phyloP scores from a whole-genome alignment of 2,888 invertebrate genomes.

The Drosophila aldrichi region DNA sequence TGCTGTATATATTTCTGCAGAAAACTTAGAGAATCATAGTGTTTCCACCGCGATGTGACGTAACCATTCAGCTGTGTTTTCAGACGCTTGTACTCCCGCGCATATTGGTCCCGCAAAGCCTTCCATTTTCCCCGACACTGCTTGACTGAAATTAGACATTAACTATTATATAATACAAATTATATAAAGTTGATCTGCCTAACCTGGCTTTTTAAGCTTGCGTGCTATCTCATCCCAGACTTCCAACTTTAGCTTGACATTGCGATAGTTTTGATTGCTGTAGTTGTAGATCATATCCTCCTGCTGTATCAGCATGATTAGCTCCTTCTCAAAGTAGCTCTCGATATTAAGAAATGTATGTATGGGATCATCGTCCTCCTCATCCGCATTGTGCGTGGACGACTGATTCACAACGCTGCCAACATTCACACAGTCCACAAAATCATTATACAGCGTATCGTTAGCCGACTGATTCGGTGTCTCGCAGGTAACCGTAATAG shows the following conservation, averaged over 20 bases:
- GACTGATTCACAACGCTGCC: slow-evolving; percentile 47
- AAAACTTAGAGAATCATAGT: slow-evolving; percentile 82
- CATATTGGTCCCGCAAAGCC: slow-evolving; percentile 83
- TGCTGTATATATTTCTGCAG: slow-evolving; percentile 82
- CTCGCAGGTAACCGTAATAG: slow-evolving; percentile 55
- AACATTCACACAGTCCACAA: slow-evolving; percentile 77
- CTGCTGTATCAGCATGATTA: slow-evolving; percentile 79
- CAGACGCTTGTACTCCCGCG: slow-evolving; percentile 83
- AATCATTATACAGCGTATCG: slow-evolving; percentile 75
- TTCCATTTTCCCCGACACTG: slow-evolving; percentile 84
- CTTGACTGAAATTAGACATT: slow-evolving; percentile 61
- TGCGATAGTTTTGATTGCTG: slow-evolving; percentile 81
- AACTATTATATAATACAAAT: not conserved
- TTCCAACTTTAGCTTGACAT: slow-evolving; percentile 79
- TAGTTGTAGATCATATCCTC: slow-evolving; percentile 82
- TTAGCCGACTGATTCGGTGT: slow-evolving; percentile 50
- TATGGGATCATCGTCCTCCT: slow-evolving; percentile 84
- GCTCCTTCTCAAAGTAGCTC: slow-evolving; percentile 83
- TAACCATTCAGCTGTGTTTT: slow-evolving; percentile 69
- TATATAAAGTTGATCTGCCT: not conserved
- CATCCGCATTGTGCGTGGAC: slow-evolving; percentile 62
- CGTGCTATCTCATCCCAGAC: slow-evolving; percentile 83
- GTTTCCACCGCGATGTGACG: slow-evolving; percentile 82
- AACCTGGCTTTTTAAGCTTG: slow-evolving; percentile 83
- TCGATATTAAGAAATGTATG: slow-evolving; percentile 84